These are phyloP conservation scores for Psammodynastes pulverulentus DNA, from an alignment of 2,113 vertebrate genomes.

Conservation along the genomic window DNA sequence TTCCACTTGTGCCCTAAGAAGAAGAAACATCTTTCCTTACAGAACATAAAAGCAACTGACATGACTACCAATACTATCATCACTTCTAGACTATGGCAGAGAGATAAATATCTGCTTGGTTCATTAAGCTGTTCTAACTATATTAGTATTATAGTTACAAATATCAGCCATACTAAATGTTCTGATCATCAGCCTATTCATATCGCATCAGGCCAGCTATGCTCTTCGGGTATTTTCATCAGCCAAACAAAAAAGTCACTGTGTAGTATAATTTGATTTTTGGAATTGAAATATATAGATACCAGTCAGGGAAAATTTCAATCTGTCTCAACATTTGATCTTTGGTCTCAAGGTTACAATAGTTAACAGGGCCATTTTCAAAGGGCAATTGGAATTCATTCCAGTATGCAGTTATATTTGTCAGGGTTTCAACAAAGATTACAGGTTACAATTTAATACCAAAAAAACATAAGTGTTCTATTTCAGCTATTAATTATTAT, in stretches of 20 bases:
- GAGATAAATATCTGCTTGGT: background rate
- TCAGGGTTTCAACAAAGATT: constrained; percentile 12
- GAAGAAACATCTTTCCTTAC: background rate
- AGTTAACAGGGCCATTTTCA: constrained; percentile 15
- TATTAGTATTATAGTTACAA: background rate
- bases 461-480: background rate
- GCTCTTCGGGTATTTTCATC: constrained; percentile 12
- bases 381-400: constrained; percentile 32
- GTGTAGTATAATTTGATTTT: constrained; percentile 12
- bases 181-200: background rate
- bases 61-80: background rate
- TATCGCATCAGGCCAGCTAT: background rate
- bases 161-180: background rate
- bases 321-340: constrained; percentile 21
- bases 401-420: constrained; percentile 3
- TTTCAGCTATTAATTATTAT: constrained; percentile 13
- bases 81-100: background rate
- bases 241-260: constrained; percentile 12
- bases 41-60: background rate
- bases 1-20: background rate
- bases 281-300: constrained; percentile 4
- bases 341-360: constrained; percentile 17
- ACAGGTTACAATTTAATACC: constrained; percentile 11
- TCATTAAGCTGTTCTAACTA: background rate
- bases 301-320: constrained; percentile 22